Base-by-base conservation (phyloP, 1,140 invertebrate species). In the Piezodorus guildinii region DNA sequence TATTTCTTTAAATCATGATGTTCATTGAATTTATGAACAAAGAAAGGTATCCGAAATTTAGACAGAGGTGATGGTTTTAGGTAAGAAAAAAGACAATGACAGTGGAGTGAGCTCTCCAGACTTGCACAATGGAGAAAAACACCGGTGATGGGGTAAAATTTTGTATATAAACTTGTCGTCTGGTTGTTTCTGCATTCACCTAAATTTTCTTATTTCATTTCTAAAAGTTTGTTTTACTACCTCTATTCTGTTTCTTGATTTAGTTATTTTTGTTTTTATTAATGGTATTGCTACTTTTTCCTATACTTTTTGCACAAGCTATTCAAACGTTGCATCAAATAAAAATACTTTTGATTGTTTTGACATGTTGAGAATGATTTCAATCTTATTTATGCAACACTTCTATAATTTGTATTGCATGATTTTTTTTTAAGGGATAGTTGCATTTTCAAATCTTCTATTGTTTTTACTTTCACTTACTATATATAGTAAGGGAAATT, bases 31-130 rank as follows among this genome's bases (percentile, higher is more conserved):
- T 52, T 19, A 9, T 52, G 3, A 21, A 30, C 27, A 30, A 21
- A 21, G 1, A 21, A 21, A 52, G 23, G 14, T 52, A 16, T 27
- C 27, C 14, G 16, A 27, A 27, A 17, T 44, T 61, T 59, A 34
- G 60, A 65, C 49, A 39, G 51, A 52, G 59, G 64, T 65, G 60
- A 43, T 65, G 64, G 64, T 65, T 65, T 61, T 65, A 65, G 64
- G 64, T 62, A 65, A 65, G 60, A 62, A 56, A 60, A 62, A 34
- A 43, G 46, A 61, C 23, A 60, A 60, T 49, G 64, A 65, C 46
- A 61, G 46, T 60, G 46, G 45, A 49, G 51, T 66, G 21, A 60
- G 23, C 62, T 64, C 56, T 52, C 63, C 65, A 43, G 63, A 66
- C 46, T 60, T 62, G 21, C 59, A 61, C 62, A 60, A 44, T 30